Conservation (phyloP, 1,140 invertebrate species). For the Ceratoteleas bidentatus region DNA sequence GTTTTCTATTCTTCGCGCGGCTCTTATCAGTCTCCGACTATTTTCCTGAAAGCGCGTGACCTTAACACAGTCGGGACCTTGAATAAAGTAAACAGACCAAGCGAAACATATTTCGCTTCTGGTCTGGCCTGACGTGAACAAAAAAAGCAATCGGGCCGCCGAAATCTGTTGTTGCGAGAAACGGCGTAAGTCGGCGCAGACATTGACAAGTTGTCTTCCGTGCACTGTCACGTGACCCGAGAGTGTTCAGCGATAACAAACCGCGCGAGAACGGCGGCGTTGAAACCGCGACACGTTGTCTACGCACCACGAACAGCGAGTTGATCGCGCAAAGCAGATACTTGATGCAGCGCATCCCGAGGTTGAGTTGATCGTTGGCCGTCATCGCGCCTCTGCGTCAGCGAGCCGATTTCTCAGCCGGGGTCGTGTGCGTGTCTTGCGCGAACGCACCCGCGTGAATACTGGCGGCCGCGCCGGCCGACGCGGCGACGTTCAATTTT, state of each 20-base stretch:
- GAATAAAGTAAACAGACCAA: no score
- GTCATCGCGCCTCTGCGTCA: conserved; percentile 77
- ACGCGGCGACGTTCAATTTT: conserved; percentile 30
- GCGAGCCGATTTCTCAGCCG: conserved; percentile 2
- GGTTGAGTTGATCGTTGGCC: conserved; percentile 82
- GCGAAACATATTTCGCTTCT: background rate
- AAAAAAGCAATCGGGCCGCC: no score
- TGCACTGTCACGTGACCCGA: conserved; percentile 26
- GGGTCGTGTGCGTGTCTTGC: conserved; percentile 64
- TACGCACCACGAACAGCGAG: conserved; percentile 92
- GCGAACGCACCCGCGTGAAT: conserved; percentile 16
- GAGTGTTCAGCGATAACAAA: conserved; percentile 17
- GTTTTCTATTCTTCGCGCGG: no score
- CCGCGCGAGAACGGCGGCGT: conserved; percentile 2
- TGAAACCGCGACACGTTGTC: background rate
- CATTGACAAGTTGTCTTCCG: background rate
- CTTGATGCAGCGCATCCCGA: conserved; percentile 90
- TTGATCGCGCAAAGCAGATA: conserved; percentile 91
- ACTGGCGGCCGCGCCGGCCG: conserved; percentile 19
- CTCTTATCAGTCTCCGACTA: no score
- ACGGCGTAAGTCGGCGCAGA: background rate
- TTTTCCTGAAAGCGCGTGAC: no score
- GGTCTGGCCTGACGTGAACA: background rate
- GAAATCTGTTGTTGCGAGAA: background rate
- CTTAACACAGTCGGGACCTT: no score